A percentile compares a stretch with the other conserved stretches of the same genome.
Conservation (phyloP, 2,113 vertebrate species). For the Emydocephalus ijimae region DNA sequence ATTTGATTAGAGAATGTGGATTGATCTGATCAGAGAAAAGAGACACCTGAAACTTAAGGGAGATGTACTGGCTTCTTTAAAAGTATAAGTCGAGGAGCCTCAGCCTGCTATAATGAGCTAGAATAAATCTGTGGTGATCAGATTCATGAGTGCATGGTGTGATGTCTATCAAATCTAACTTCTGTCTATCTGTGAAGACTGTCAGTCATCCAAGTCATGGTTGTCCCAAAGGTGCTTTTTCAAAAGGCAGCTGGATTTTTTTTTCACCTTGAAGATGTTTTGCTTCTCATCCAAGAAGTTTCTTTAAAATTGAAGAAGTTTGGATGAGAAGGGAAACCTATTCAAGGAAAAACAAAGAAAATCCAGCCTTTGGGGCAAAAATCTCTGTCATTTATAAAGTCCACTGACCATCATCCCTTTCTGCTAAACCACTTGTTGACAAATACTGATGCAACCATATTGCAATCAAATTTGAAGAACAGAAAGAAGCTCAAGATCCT, state of each 20-base stretch:
- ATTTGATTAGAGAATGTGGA: neutral
- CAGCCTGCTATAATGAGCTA: neutral
- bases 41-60: neutral
- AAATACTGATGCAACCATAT: neutral
- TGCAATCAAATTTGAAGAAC: neutral
- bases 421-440: neutral
- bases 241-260: no score
- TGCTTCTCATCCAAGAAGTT: no score
- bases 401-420: neutral
- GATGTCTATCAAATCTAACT: neutral
- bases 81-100: neutral
- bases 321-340: no score
- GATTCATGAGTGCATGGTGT: neutral
- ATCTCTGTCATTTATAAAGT: neutral
- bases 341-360: no score
- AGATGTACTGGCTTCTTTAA: neutral
- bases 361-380: neutral
- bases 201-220: neutral
- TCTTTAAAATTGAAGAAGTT: no score
- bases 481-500: neutral
- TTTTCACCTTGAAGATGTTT: no score
- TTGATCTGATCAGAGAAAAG: neutral
- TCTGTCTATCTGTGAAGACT: neutral
- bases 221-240: neutral
- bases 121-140: neutral